These are phyloP conservation scores for Salminus brasiliensis DNA, from an alignment of 2,113 vertebrate genomes.

Conservation along the genomic window DNA sequence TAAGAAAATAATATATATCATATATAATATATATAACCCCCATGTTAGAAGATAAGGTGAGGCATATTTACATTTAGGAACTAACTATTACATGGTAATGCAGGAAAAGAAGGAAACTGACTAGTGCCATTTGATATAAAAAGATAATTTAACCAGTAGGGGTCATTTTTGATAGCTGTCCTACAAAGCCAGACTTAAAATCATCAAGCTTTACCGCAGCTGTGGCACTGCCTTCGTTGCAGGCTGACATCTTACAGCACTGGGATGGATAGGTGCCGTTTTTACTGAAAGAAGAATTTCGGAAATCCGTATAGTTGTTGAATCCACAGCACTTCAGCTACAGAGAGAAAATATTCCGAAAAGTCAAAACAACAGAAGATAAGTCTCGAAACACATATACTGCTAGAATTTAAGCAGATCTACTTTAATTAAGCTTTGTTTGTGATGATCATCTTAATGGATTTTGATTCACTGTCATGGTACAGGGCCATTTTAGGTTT, in stretches of 20 bases:
- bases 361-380: conserved; percentile 15
- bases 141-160: not conserved
- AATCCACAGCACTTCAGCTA: conserved; percentile 81
- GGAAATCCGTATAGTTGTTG: conserved; percentile 74
- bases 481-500: no score
- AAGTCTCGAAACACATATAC: no score
- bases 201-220: not conserved
- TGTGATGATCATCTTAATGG: not conserved
- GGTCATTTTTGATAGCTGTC: no score
- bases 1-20: conserved; percentile 32
- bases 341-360: conserved; percentile 17
- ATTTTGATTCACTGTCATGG: no score
- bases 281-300: conserved; percentile 60
- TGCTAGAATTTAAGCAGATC: not conserved
- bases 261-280: conserved; percentile 56
- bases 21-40: no score
- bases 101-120: not conserved
- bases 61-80: not conserved
- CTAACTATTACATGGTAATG: no score
- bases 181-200: not conserved
- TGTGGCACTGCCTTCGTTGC: not conserved
- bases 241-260: conserved; percentile 62
- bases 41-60: not conserved
- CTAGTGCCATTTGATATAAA: not conserved
- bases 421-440: not conserved